phyloP scores from a whole-genome alignment of 2,113 vertebrate species.

The Barnardius zonarius region DNA sequence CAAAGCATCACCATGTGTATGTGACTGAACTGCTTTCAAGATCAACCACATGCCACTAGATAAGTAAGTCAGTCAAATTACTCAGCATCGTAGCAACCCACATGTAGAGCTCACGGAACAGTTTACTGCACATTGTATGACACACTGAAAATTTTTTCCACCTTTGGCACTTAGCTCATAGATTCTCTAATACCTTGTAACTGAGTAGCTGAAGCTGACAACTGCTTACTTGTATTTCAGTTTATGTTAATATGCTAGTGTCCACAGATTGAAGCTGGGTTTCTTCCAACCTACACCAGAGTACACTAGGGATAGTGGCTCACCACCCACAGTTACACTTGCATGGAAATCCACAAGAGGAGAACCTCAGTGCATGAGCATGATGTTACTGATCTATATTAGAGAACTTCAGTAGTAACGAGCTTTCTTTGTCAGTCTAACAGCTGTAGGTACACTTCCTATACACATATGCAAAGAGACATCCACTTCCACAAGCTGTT shows the following conservation, averaged over 20 bases:
- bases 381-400: not conserved
- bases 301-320: not conserved
- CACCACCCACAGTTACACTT: fast-evolving
- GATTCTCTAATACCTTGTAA: not conserved
- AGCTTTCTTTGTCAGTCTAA: not conserved
- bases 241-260: not conserved
- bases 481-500: not conserved
- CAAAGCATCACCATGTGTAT: not conserved
- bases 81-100: not conserved
- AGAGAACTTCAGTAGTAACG: not conserved
- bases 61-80: not conserved
- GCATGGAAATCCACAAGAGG: not conserved
- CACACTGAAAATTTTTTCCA: not conserved
- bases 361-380: not conserved
- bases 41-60: not conserved
- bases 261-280: not conserved
- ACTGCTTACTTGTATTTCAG: not conserved
- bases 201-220: not conserved
- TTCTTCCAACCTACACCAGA: not conserved
- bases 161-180: not conserved
- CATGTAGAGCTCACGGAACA: fast-evolving
- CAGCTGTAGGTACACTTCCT: not conserved
- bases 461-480: not conserved
- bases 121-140: not conserved
- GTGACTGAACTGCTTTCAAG: not conserved